Evolutionary conservation across 2,113 vertebrate genomes (phyloP).

Genomic region (Marmota flaviventris): DNA sequence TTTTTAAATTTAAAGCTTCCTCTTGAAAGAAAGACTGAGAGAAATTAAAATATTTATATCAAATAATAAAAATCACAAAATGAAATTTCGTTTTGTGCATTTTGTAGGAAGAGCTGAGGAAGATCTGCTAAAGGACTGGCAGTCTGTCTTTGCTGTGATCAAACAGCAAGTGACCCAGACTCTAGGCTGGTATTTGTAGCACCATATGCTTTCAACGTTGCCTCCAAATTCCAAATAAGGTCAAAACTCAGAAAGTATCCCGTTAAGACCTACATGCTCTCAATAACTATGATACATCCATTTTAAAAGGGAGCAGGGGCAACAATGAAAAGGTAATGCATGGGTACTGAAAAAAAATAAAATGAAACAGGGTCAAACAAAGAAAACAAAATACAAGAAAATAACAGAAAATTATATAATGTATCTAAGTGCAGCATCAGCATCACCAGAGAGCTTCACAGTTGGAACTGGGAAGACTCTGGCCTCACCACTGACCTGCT

Average conservation of each 20-base stretch:
- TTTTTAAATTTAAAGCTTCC: neutral
- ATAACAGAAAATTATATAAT: neutral
- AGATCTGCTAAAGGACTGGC: neutral
- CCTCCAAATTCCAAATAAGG: conserved; percentile 65
- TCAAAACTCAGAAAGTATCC: conserved; percentile 3
- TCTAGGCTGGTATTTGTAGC: neutral
- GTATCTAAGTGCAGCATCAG: too few relatives aligned
- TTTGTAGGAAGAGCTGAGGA: conserved; percentile 19
- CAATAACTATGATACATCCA: neutral
- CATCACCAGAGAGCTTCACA: neutral
- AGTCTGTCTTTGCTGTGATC: neutral
- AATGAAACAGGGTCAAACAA: neutral
- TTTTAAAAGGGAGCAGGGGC: neutral
- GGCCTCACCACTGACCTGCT: neutral
- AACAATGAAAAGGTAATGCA: neutral
- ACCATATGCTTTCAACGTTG: neutral
- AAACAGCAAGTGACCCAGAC: conserved; percentile 59
- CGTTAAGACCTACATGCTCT: neutral
- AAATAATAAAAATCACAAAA: conserved; percentile 46
- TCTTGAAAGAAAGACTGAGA: conserved; percentile 30
- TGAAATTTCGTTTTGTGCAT: conserved; percentile 14
- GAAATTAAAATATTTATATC: conserved; percentile 33
- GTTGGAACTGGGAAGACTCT: neutral
- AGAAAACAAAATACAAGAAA: neutral
- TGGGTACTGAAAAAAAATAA: neutral